Evolutionary conservation across 2,888 invertebrate species (phyloP).

Genomic region (Entomobrya proxima): DNA sequence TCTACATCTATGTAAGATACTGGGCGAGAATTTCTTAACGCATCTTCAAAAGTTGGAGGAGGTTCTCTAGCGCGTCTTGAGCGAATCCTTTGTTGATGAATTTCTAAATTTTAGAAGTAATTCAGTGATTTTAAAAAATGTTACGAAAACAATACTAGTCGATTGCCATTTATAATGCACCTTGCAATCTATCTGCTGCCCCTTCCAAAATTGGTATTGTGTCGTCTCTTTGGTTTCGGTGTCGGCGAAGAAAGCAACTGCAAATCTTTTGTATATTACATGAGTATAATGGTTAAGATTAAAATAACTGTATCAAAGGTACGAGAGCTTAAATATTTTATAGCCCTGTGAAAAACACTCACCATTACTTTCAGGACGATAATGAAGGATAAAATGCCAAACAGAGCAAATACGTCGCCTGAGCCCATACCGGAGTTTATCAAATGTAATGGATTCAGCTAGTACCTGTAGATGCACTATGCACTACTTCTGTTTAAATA

Average conservation of each 20-base stretch:
- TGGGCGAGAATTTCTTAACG: constrained; percentile 55
- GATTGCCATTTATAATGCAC: constrained; percentile 6
- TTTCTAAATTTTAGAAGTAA: constrained; percentile 22
- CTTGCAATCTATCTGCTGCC: constrained; percentile 33
- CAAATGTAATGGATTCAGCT: not conserved
- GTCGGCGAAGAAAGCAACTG: constrained; percentile 32
- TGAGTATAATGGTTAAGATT: no score
- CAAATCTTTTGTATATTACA: no score
- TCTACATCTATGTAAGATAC: constrained; percentile 67
- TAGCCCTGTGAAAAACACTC: not conserved
- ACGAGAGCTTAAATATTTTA: not conserved
- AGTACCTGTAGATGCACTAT: not conserved
- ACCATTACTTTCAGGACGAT: constrained; percentile 52
- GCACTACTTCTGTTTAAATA: not conserved
- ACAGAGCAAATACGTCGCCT: not conserved
- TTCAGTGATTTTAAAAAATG: not conserved
- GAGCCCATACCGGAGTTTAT: not conserved
- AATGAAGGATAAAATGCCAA: constrained; percentile 18
- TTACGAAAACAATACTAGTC: not conserved
- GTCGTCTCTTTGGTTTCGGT: constrained; percentile 22
- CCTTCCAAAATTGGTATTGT: constrained; percentile 44
- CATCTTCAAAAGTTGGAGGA: constrained; percentile 62
- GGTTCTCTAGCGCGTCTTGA: constrained; percentile 52
- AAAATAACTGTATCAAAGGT: not conserved
- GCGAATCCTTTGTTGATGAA: constrained; percentile 45